Evolutionary conservation across 2,797 vertebrate species (phyloP).

Genomic region (Sebastes dallii): DNA sequence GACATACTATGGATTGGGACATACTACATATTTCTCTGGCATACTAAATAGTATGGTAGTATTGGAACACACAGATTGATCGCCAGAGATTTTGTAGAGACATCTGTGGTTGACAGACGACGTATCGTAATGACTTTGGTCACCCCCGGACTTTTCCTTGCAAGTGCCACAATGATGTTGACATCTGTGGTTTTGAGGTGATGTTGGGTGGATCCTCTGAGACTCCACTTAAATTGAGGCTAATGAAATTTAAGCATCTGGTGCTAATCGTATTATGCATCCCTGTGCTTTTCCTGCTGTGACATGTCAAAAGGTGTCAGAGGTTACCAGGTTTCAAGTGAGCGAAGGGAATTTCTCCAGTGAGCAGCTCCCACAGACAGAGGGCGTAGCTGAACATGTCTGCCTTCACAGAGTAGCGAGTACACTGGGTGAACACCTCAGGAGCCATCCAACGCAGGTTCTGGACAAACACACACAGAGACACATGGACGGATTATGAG

Average conservation of each 20-base stretch:
- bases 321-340: constrained; percentile 93
- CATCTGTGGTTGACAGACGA: background rate
- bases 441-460: constrained; percentile 98
- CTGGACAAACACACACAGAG: constrained; percentile 68
- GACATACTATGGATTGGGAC: too few species aligned
- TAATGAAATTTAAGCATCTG: background rate
- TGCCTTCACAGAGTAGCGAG: constrained; percentile 93
- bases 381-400: constrained; percentile 97
- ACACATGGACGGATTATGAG: background rate
- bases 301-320: background rate
- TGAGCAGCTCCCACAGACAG: constrained; percentile 96
- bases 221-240: background rate
- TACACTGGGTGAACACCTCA: constrained; percentile 95
- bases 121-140: background rate
- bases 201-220: background rate
- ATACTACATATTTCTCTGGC: too few species aligned
- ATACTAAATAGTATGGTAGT: too few species aligned
- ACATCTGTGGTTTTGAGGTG: background rate
- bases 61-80: background rate
- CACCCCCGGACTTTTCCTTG: background rate
- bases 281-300: background rate
- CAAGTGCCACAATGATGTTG: background rate
- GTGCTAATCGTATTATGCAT: background rate
- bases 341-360: constrained; percentile 94
- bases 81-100: background rate